phyloP scores from a whole-genome alignment of 2,888 invertebrate species.

The Cepaea hortensis region DNA sequence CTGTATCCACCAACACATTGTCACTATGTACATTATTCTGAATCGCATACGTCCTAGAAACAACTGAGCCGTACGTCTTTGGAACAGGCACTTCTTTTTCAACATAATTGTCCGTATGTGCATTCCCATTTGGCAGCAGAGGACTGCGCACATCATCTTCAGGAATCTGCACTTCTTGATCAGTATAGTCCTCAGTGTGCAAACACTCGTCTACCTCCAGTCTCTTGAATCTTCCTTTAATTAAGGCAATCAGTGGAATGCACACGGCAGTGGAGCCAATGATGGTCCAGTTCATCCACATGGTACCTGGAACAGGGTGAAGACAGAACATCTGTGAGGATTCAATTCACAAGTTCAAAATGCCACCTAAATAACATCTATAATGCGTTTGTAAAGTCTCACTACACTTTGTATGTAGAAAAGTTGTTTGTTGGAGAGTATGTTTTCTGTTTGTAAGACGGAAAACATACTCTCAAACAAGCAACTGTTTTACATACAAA shows the following conservation, averaged over 20 bases:
- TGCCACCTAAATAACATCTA: not conserved
- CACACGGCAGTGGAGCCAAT: constrained; percentile 59
- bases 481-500: too few relatives aligned
- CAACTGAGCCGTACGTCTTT: not conserved
- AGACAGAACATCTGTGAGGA: too few relatives aligned
- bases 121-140: not conserved
- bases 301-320: constrained; percentile 13
- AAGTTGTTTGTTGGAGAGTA: too few relatives aligned
- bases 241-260: constrained; percentile 60
- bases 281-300: constrained; percentile 64
- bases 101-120: not conserved
- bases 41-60: not conserved
- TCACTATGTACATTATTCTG: not conserved
- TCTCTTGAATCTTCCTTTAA: constrained; percentile 66
- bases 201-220: constrained; percentile 61
- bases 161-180: constrained; percentile 5
- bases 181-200: not conserved
- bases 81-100: not conserved
- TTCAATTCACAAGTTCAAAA: not conserved
- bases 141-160: not conserved
- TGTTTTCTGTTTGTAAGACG: too few relatives aligned
- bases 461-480: too few relatives aligned
- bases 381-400: not conserved
- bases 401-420: too few relatives aligned
- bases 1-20: too few relatives aligned